phyloP scores from a whole-genome alignment of 2,797 vertebrate species.

The Lepus oiostolus region DNA sequence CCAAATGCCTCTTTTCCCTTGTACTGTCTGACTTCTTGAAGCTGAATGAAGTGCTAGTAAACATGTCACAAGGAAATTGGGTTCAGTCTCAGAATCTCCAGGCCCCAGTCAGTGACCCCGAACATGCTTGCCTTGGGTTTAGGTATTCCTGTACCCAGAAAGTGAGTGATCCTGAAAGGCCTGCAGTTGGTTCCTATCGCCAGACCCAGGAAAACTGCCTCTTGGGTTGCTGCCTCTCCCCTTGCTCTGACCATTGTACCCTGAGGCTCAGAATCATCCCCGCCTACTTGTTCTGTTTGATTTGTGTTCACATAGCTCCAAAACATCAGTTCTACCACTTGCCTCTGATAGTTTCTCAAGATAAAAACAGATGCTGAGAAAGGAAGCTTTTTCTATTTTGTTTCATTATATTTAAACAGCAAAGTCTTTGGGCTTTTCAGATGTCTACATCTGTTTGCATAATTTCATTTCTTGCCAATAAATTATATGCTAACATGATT shows the following conservation, averaged over 20 bases:
- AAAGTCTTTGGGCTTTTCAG: conserved; percentile 32
- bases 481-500: neutral
- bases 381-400: neutral
- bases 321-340: too few relatives aligned
- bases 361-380: conserved; percentile 64
- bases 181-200: too few relatives aligned
- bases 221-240: neutral
- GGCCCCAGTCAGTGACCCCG: neutral
- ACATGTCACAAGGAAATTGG: neutral
- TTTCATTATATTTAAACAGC: conserved; percentile 50
- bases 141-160: neutral
- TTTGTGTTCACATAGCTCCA: neutral
- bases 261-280: neutral
- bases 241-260: neutral
- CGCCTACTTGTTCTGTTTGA: neutral
- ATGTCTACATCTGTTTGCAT: conserved; percentile 57
- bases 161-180: neutral
- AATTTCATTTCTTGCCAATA: conserved; percentile 68
- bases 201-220: neutral
- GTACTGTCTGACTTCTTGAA: neutral
- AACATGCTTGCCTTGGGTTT: neutral
- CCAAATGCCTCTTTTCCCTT: neutral
- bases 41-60: conserved; percentile 13
- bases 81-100: neutral
- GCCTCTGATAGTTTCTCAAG: neutral